Conservation (phyloP, 1,140 invertebrate genomes). For the Lycorma delicatula region DNA sequence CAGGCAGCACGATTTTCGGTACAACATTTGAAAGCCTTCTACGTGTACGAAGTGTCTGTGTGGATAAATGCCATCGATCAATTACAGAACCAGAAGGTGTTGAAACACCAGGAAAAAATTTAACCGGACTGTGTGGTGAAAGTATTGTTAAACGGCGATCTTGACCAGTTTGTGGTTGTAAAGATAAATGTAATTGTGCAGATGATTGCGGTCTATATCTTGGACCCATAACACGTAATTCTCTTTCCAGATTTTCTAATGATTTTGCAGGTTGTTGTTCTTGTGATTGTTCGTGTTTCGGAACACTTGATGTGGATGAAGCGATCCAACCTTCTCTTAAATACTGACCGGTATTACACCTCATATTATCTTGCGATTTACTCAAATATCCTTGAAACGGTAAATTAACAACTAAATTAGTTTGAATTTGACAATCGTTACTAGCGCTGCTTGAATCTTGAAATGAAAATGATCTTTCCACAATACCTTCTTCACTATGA, state of each 20-base stretch:
- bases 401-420: neutral
- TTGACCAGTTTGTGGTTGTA: conserved; percentile 48
- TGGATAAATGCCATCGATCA: conserved; percentile 50
- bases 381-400: no score
- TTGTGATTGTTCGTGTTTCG: conserved; percentile 16
- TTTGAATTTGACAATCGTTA: neutral
- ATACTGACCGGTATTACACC: neutral
- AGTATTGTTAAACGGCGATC: conserved; percentile 58
- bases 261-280: conserved; percentile 44
- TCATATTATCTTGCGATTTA: neutral
- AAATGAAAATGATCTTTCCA: neutral
- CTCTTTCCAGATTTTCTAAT: conserved; percentile 46
- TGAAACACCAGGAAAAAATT: conserved; percentile 29
- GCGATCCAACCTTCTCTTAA: neutral
- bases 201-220: conserved; percentile 40
- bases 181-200: conserved; percentile 54
- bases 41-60: conserved; percentile 48
- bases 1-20: conserved; percentile 61
- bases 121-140: conserved; percentile 60
- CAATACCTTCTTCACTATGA: neutral
- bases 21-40: conserved; percentile 62
- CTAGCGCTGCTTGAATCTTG: neutral
- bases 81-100: conserved; percentile 17
- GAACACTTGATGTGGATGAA: neutral
- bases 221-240: conserved; percentile 41